These are phyloP conservation scores for Lithophane socia DNA, from an alignment of 2,888 invertebrate species.

Conservation along the genomic window DNA sequence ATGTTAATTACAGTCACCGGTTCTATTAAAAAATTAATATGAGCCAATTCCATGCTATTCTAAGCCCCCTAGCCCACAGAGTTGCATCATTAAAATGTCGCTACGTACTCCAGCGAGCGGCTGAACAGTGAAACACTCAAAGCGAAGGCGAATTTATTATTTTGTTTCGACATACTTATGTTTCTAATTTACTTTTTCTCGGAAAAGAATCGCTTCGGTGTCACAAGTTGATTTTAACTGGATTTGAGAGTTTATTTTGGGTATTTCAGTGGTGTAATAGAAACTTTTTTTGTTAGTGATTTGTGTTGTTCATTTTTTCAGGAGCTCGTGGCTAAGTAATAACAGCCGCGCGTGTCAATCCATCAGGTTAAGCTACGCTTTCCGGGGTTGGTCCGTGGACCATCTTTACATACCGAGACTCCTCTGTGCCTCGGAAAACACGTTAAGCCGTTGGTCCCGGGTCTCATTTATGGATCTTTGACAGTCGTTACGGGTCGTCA, in stretches of 20 bases:
- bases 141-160: conserved; percentile 62
- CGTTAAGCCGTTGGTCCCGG: too few relatives aligned
- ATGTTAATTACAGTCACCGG: neutral
- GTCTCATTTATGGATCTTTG: too few relatives aligned
- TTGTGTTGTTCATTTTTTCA: neutral
- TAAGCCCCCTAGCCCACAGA: conserved; percentile 40
- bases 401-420: too few relatives aligned
- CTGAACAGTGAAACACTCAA: conserved; percentile 66
- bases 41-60: conserved; percentile 36
- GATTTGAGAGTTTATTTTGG: neutral
- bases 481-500: too few relatives aligned
- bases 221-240: conserved; percentile 13
- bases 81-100: conserved; percentile 71
- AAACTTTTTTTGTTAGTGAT: neutral
- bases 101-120: conserved; percentile 64
- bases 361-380: too few relatives aligned
- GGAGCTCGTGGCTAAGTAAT: too few relatives aligned
- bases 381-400: too few relatives aligned
- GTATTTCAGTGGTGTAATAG: neutral
- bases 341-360: too few relatives aligned
- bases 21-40: neutral
- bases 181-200: conserved; percentile 58
- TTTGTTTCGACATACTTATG: conserved; percentile 63
- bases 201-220: conserved; percentile 27
- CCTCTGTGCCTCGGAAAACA: too few relatives aligned